Percentiles rank a stretch among this genome's conserved stretches.
phyloP scores from a whole-genome alignment of 1,140 invertebrate genomes.

The Eumaeus atala region DNA sequence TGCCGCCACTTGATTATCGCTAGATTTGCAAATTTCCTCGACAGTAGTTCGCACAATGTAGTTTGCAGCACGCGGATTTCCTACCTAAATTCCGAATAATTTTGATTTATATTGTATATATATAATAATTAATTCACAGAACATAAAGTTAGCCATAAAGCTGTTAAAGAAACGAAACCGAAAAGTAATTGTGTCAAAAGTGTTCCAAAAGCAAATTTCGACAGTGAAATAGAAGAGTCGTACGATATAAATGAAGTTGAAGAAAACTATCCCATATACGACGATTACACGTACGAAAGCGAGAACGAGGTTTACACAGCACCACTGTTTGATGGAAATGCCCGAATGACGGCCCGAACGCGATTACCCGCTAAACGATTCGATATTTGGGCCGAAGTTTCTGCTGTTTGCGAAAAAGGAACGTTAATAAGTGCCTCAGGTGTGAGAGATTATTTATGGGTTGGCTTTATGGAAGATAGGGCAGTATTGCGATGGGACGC shows the following conservation, averaged over 20 bases:
- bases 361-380: conserved; percentile 57
- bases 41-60: conserved; percentile 35
- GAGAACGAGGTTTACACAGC: conserved; percentile 44
- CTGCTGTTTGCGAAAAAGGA: conserved; percentile 53
- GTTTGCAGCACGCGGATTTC: conserved; percentile 15
- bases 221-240: conserved; percentile 38
- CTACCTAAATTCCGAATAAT: neutral
- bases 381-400: conserved; percentile 66
- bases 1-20: conserved; percentile 63
- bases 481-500: conserved; percentile 54
- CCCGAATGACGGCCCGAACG: conserved; percentile 46
- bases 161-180: conserved; percentile 28
- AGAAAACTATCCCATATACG: conserved; percentile 50
- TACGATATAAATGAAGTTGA: conserved; percentile 49
- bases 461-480: conserved; percentile 49
- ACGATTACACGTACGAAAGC: conserved; percentile 50
- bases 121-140: conserved; percentile 52
- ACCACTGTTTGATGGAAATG: conserved; percentile 56
- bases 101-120: conserved; percentile 27
- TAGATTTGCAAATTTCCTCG: conserved; percentile 37
- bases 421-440: conserved; percentile 57
- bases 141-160: conserved; percentile 35
- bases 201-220: conserved; percentile 25
- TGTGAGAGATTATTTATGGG: conserved; percentile 60
- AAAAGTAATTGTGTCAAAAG: conserved; percentile 38